Base-by-base conservation (phyloP, 37 sponge, comb jelly and placozoan species). In the Aphrocallistes beatrix region DNA sequence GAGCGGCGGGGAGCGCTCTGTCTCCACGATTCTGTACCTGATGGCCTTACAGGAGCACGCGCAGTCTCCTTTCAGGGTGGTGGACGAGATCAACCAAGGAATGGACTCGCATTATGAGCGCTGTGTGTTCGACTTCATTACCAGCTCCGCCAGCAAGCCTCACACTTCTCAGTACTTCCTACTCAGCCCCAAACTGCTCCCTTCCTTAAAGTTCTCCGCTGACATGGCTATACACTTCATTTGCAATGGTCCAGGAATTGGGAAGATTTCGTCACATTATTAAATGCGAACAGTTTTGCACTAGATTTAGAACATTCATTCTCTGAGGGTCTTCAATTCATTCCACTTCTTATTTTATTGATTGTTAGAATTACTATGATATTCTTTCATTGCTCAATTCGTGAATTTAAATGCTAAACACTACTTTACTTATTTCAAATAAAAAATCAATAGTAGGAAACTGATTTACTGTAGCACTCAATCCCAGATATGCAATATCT, bases 1-100 rank as follows among this genome's bases (percentile, higher is more conserved):
- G 89, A 95, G 96, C 86, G 99, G 99, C 0, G 99, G 99, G 8
- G 99, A 98, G 85, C 88, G 96, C 38, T 93, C 94, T 86, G 96
- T 98, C n/a, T 89, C 96, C 83, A 98, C 99, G 69, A 95, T 98
- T 88, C 89, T 98, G 50, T 98, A 98, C 87, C 94, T 98, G 21
- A 90, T 98, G 90, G 94, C 98, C 23, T 87, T 98, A 48, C 99
- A 98, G 82, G 99, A 88, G 34, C 87, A 90, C 51, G 91, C 96
- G 10, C 84, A 87, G 10, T 98, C 96, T 87, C 99, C 99, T 42
- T 98, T 98, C 48, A 51, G 94, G 1, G 92, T 91, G 8, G 97
- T 94, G 81, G 97, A 94, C 83, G 94, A 94, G 87, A 94, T 94
- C 51, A 94, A 94, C 88, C 94, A 96, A 91, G 99, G 99, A 6